Percentiles rank a stretch among this genome's conserved stretches.
Evolutionary conservation across 2,113 vertebrate species (phyloP).

Genomic region (Lichenostomus cassidix): DNA sequence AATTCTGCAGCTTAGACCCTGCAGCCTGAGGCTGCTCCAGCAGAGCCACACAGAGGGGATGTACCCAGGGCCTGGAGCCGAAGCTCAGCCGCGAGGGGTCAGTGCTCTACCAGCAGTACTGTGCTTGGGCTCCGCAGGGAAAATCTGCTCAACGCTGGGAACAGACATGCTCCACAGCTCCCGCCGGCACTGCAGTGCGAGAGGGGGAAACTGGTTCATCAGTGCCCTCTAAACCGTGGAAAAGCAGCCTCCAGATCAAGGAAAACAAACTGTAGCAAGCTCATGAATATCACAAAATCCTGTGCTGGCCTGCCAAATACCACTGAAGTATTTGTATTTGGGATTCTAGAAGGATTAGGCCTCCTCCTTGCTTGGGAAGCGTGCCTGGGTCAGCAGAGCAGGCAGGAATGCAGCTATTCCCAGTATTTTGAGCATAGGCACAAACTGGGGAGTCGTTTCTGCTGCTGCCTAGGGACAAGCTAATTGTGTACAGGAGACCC

Average conservation of each 20-base stretch:
- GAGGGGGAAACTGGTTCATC: not conserved
- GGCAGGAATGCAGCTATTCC: not conserved
- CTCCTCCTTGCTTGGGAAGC: not conserved
- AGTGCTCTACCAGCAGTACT: not conserved
- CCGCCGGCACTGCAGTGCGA: not conserved
- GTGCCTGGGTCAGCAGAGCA: not conserved
- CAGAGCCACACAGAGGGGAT: fast-evolving
- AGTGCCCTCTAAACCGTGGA: not conserved
- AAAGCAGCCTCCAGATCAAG: not conserved
- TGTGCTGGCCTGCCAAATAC: not conserved
- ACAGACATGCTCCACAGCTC: fast-evolving
- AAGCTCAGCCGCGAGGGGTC: not conserved
- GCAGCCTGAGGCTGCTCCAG: not conserved
- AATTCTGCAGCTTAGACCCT: fast-evolving
- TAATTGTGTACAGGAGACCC: not conserved
- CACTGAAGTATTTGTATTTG: not conserved
- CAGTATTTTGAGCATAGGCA: not conserved
- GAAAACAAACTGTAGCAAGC: not conserved
- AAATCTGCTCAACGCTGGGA: fast-evolving
- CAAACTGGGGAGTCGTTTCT: not conserved
- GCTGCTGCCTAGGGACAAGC: not conserved
- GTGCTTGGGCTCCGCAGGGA: not conserved
- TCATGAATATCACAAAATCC: not conserved
- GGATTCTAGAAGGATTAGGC: not conserved
- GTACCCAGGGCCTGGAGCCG: not conserved